Base-by-base conservation (phyloP, 1,140 invertebrate genomes). In the Drosophila virilis region DNA sequence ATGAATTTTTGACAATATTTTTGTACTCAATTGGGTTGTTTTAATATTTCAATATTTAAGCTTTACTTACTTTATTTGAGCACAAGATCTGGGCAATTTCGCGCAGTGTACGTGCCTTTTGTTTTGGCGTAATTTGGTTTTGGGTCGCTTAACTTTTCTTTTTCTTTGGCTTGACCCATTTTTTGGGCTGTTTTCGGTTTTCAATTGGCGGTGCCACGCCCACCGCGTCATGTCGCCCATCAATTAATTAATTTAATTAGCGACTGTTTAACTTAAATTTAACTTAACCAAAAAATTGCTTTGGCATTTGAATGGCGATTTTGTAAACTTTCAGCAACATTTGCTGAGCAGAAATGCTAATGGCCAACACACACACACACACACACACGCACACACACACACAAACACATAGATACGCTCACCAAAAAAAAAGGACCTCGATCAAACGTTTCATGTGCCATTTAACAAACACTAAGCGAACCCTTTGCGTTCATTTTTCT, bases 241-340 rank as follows among this genome's bases (percentile, higher is more conserved):
- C 59, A 76, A 85, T 88, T 86, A 86, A 86, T 88, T 85, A 78
- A 78, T 78, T 88, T 72, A 85, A 85, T 86, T 86, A 86, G 82
- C 45, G 62, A 35, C 57, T 43, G 55, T 38, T 55, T 35, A 42
- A 62, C 50, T 64, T 42, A 13, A 32, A 33, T 33, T 51, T 10
- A 28, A n/a, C 54, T 58, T 69, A 69, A 54, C 40, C 69, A 54
- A 59, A 64, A 55, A 67, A 50, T 60, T 66, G 55, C 61, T 80
- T 79, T 80, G 38, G 46, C 62, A 65, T 80, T 80, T 58, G 17
- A 38, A 35, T 37, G 70, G 70, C 55, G 68, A 61, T 58, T 74
- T 77, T 82, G 52, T 22, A 78, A 85, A 81, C 59, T 83, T 86
- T 77, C 59, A 32, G 32, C 17, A 35, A 80, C 85, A 48, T 69